phyloP scores from a whole-genome alignment of 64 coral and sea anemone species.

The Exaiptasia diaphana region DNA sequence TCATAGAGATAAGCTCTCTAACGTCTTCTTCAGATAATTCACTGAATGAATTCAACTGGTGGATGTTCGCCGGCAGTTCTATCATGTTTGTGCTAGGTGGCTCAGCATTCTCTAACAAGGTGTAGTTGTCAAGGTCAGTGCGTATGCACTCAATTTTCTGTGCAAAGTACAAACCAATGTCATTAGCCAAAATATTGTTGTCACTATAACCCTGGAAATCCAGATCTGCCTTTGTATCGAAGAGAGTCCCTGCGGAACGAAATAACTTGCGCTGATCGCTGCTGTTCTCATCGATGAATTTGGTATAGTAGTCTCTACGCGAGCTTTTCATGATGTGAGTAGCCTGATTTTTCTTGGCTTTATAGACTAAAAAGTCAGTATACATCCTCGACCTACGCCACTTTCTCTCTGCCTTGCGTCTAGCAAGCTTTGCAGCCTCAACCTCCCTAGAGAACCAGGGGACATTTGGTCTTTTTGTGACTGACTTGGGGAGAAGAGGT shows the following conservation, averaged over 20 bases:
- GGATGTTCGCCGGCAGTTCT: too few species aligned
- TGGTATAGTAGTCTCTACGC: conserved; percentile 17
- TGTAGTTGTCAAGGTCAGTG: background rate
- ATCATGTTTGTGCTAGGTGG: background rate
- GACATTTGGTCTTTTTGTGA: conserved; percentile 27
- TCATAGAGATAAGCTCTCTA: background rate
- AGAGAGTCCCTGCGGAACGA: background rate
- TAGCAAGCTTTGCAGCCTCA: conserved; percentile 14
- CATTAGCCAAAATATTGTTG: background rate
- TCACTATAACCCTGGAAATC: background rate
- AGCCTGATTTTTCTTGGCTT: conserved; percentile 6
- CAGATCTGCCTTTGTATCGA: background rate
- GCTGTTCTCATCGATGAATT: conserved; percentile 8
- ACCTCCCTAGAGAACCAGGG: conserved; percentile 42
- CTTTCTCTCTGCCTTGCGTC: conserved; percentile 8
- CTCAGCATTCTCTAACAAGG: background rate
- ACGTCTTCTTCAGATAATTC: background rate
- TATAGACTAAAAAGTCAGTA: conserved; percentile 1
- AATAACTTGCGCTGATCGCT: conserved; percentile 3
- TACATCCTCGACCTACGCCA: background rate
- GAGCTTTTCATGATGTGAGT: background rate
- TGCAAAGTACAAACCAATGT: conserved; percentile 11
- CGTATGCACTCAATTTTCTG: conserved; percentile 1
- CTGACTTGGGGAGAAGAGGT: conserved; percentile 15
- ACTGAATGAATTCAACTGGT: too few species aligned